These are phyloP conservation scores for Hylyphantes graminicola DNA, from an alignment of 1,140 invertebrate genomes.

Conservation along the genomic window DNA sequence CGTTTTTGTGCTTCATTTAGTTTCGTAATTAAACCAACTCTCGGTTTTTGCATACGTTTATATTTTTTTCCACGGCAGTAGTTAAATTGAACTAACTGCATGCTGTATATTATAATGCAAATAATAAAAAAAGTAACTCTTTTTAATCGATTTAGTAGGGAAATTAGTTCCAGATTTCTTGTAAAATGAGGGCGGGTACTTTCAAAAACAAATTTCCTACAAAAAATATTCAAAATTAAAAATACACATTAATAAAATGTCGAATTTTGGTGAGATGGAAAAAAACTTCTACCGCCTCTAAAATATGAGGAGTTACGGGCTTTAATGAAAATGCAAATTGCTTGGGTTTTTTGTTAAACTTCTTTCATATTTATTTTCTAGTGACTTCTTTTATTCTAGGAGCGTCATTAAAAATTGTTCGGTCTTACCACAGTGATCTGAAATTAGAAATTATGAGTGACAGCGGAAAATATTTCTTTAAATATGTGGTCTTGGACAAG, in stretches of 20 bases:
- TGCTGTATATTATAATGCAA: not conserved
- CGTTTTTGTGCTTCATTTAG: slow-evolving; percentile 38
- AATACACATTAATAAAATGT: slow-evolving; percentile 50
- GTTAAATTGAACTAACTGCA: no score
- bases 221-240: slow-evolving; percentile 32
- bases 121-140: slow-evolving; percentile 9
- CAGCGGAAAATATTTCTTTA: slow-evolving; percentile 3
- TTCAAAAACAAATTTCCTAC: slow-evolving; percentile 22
- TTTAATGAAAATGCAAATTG: slow-evolving; percentile 52
- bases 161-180: slow-evolving; percentile 29
- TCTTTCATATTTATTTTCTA: not conserved
- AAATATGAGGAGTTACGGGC: slow-evolving; percentile 9
- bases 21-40: slow-evolving; percentile 48
- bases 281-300: not conserved
- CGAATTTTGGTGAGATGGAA: not conserved
- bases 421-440: slow-evolving; percentile 5
- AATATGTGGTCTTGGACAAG: not conserved
- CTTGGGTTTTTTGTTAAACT: not conserved
- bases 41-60: slow-evolving; percentile 20
- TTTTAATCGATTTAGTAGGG: slow-evolving; percentile 18
- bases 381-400: not conserved
- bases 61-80: no score
- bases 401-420: slow-evolving; percentile 23
- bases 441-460: slow-evolving; percentile 39
- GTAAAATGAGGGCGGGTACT: not conserved